phyloP scores from a whole-genome alignment of 2,888 invertebrate species.

The Acanthosepion pharaonis region DNA sequence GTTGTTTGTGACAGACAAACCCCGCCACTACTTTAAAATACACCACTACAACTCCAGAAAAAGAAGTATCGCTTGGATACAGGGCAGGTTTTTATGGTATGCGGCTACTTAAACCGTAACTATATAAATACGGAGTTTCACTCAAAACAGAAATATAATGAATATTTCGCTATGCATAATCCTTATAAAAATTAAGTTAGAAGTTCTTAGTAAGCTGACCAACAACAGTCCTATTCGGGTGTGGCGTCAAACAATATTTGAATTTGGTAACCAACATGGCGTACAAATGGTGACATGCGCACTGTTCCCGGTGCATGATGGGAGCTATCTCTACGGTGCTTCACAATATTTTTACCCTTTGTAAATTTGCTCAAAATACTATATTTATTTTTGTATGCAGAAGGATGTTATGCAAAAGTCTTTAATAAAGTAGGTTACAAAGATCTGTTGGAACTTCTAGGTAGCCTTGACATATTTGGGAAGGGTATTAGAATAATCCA shows the following conservation, averaged over 20 bases:
- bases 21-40: neutral
- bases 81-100: neutral
- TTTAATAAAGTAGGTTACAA: no score
- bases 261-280: slow-evolving; percentile 63
- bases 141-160: neutral
- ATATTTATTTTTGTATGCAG: no score
- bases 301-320: neutral
- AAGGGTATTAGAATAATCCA: no score
- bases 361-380: neutral
- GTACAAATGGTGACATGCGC: slow-evolving; percentile 55
- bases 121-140: neutral
- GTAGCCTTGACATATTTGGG: no score
- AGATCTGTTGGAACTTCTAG: no score
- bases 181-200: neutral
- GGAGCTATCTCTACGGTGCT: neutral
- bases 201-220: neutral
- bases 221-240: neutral
- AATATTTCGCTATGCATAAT: neutral
- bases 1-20: neutral
- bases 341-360: neutral
- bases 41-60: neutral
- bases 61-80: slow-evolving; percentile 4
- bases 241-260: slow-evolving; percentile 50
- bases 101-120: neutral
- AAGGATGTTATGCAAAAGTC: no score